A percentile compares a stretch with the other conserved stretches of the same genome.
These are phyloP conservation scores for Luperina testacea DNA, from an alignment of 2,888 invertebrate genomes.

Conservation along the genomic window DNA sequence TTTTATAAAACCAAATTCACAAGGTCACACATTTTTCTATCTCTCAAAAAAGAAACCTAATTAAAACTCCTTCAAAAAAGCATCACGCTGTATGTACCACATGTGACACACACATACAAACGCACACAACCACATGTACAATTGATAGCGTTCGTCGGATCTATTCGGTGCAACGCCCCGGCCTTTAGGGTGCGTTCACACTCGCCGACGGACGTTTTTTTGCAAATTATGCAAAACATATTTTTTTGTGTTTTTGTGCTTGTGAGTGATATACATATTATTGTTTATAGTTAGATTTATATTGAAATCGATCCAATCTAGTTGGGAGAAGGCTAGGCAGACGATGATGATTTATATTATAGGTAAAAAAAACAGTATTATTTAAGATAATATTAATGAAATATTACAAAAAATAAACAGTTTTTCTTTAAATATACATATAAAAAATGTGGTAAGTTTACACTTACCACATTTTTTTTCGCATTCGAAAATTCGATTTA, in stretches of 20 bases:
- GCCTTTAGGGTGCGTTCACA: conserved; percentile 74
- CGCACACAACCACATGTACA: conserved; percentile 72
- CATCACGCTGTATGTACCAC: conserved; percentile 70
- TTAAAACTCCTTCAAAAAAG: conserved; percentile 31
- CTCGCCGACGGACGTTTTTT: conserved; percentile 23
- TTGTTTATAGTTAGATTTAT: neutral
- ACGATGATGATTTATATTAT: too few relatives aligned
- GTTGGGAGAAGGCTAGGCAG: too few relatives aligned
- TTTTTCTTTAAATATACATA: too few relatives aligned
- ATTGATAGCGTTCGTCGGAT: conserved; percentile 86
- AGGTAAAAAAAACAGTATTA: too few relatives aligned
- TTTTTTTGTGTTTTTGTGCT: neutral
- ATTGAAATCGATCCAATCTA: too few relatives aligned
- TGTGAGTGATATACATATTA: neutral
- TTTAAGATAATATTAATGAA: too few relatives aligned
- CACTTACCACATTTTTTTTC: too few relatives aligned
- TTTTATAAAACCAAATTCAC: too few relatives aligned
- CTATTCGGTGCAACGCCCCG: conserved; percentile 89
- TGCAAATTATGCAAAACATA: conserved; percentile 14
- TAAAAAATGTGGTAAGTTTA: neutral
- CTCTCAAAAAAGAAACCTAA: neutral
- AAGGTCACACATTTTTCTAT: too few relatives aligned
- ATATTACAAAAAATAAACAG: too few relatives aligned
- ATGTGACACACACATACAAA: conserved; percentile 78
- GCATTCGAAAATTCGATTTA: neutral